Evolutionary conservation across 2,888 invertebrate genomes (phyloP).

Genomic region (Drosophila bunnanda): DNA sequence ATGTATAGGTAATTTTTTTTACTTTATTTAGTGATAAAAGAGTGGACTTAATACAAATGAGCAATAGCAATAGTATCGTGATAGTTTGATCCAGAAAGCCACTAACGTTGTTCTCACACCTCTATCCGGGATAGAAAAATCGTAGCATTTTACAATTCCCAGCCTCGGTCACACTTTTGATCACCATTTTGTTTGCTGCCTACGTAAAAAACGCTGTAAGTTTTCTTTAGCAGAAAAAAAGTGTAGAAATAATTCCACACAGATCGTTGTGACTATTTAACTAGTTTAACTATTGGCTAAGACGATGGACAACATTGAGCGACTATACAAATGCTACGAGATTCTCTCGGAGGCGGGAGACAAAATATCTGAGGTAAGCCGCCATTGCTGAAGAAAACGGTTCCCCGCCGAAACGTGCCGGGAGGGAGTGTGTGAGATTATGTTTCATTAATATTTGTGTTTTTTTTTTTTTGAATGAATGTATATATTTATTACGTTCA

Average conservation of each 20-base stretch:
- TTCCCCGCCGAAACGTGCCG: slow-evolving; percentile 51
- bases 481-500: slow-evolving; percentile 66
- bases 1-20: too few relatives aligned
- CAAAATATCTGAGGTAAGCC: slow-evolving; percentile 92
- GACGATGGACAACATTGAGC: slow-evolving; percentile 89
- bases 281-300: slow-evolving; percentile 2
- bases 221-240: slow-evolving; percentile 7
- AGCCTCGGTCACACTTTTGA: slow-evolving; percentile 12
- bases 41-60: too few relatives aligned
- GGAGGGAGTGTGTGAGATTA: background rate
- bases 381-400: slow-evolving; percentile 31
- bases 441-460: background rate
- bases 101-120: background rate
- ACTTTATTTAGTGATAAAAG: too few relatives aligned
- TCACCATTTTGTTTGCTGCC: slow-evolving; percentile 72
- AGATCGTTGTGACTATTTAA: background rate
- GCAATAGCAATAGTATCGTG: too few relatives aligned
- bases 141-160: background rate
- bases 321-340: slow-evolving; percentile 95
- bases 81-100: too few relatives aligned
- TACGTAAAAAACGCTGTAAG: slow-evolving; percentile 12
- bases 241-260: background rate
- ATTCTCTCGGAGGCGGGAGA: slow-evolving; percentile 95
- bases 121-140: background rate
- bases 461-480: slow-evolving; percentile 7